Evolutionary conservation across 2,113 vertebrate genomes (phyloP).

Genomic region (Cinclus cinclus): DNA sequence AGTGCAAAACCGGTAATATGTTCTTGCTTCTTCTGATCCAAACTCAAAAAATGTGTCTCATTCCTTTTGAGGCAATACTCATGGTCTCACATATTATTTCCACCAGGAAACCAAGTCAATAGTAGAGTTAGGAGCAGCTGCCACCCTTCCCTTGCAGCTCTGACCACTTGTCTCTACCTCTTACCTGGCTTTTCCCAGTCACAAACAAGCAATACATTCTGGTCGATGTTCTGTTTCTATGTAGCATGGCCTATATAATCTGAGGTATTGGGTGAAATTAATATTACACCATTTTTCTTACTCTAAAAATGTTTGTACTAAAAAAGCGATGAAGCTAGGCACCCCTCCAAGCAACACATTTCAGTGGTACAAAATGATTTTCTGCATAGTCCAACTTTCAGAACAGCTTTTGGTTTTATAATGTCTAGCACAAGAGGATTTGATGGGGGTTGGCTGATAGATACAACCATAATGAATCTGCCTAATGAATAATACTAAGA

Average conservation of each 20-base stretch:
- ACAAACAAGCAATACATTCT: not conserved
- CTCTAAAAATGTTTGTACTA: not conserved
- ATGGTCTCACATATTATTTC: not conserved
- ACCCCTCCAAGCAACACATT: not conserved
- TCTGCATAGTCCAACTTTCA: not conserved
- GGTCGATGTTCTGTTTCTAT: not conserved
- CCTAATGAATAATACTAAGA: not conserved
- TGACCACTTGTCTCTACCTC: not conserved
- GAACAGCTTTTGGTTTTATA: not conserved
- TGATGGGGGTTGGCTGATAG: not conserved
- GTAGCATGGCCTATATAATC: not conserved
- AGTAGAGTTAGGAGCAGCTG: not conserved
- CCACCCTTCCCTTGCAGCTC: not conserved
- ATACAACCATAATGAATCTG: not conserved
- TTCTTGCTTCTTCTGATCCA: not conserved
- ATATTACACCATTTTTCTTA: not conserved
- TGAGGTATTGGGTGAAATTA: not conserved
- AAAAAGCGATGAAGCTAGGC: not conserved
- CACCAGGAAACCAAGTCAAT: not conserved
- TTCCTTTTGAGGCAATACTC: not conserved
- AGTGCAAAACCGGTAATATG: not conserved
- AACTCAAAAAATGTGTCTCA: not conserved
- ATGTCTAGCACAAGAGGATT: not conserved
- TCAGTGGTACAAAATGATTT: not conserved
- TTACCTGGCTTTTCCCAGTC: not conserved